phyloP scores from a whole-genome alignment of 2,113 vertebrate genomes.

The Ceuthmochares aereus region DNA sequence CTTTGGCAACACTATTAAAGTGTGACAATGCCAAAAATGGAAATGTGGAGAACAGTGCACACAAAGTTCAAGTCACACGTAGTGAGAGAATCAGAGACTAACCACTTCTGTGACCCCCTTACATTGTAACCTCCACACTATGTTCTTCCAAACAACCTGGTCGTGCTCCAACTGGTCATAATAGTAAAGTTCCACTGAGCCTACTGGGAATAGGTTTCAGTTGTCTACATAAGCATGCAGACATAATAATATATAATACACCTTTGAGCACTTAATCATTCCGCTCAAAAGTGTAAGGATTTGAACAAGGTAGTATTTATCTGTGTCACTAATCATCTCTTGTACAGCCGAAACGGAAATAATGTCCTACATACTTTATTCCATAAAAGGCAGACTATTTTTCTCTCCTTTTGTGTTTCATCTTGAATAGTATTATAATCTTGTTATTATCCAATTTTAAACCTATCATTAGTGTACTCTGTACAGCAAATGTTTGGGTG shows the following conservation, averaged over 20 bases:
- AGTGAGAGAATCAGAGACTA: background rate
- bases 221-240: fast-evolving
- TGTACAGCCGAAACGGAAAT: background rate
- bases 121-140: background rate
- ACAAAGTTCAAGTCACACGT: background rate
- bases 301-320: background rate
- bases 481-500: background rate
- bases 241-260: background rate
- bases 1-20: background rate
- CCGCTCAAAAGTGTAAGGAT: background rate
- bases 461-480: background rate
- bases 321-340: background rate
- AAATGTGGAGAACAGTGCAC: background rate
- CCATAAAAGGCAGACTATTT: background rate
- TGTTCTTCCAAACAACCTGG: background rate
- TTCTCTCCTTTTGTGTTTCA: background rate
- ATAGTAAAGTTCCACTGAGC: background rate
- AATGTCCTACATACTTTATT: background rate
- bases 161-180: background rate
- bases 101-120: background rate
- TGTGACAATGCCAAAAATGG: background rate
- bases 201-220: background rate
- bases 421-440: background rate
- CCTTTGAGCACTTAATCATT: background rate
- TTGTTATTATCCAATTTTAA: background rate